Evolutionary conservation across 2,888 invertebrate genomes (phyloP).

Genomic region (Incurvaria masculella): DNA sequence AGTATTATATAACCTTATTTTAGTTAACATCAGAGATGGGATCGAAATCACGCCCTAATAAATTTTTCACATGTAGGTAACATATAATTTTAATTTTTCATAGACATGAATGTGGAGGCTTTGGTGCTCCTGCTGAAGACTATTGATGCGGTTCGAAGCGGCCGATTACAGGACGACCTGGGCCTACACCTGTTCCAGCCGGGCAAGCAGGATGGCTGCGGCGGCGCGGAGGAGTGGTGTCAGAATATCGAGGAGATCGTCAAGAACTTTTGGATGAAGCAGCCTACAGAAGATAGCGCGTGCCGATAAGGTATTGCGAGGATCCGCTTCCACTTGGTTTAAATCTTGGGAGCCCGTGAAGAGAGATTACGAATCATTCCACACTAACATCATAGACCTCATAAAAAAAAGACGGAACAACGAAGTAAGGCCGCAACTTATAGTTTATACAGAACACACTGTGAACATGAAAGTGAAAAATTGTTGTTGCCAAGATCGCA

Average conservation of each 20-base stretch:
- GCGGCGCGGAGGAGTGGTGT: slow-evolving; percentile 19
- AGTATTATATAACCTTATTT: too few species aligned
- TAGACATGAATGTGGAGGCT: not conserved
- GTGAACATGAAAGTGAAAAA: slow-evolving; percentile 18
- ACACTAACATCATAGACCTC: slow-evolving; percentile 7
- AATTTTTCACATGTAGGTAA: not conserved
- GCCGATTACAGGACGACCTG: slow-evolving; percentile 8
- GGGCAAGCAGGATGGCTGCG: slow-evolving; percentile 8
- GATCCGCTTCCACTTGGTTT: slow-evolving; percentile 17
- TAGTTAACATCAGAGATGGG: too few species aligned
- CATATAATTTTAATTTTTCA: not conserved
- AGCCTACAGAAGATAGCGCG: slow-evolving; percentile 12
- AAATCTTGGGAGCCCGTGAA: slow-evolving; percentile 11
- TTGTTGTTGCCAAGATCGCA: slow-evolving; percentile 11
- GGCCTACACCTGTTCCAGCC: slow-evolving; percentile 12
- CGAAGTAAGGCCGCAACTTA: slow-evolving; percentile 13
- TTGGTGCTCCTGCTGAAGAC: slow-evolving; percentile 1
- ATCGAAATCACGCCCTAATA: not conserved
- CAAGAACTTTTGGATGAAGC: slow-evolving; percentile 14
- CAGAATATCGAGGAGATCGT: slow-evolving; percentile 10
- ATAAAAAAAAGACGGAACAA: slow-evolving; percentile 13
- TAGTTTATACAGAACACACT: slow-evolving; percentile 15
- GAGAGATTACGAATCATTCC: slow-evolving; percentile 13
- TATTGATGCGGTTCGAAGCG: slow-evolving; percentile 7
- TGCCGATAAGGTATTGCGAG: slow-evolving; percentile 18